Conservation (phyloP, 2,113 vertebrate genomes). For the Leptodactylus fuscus region DNA sequence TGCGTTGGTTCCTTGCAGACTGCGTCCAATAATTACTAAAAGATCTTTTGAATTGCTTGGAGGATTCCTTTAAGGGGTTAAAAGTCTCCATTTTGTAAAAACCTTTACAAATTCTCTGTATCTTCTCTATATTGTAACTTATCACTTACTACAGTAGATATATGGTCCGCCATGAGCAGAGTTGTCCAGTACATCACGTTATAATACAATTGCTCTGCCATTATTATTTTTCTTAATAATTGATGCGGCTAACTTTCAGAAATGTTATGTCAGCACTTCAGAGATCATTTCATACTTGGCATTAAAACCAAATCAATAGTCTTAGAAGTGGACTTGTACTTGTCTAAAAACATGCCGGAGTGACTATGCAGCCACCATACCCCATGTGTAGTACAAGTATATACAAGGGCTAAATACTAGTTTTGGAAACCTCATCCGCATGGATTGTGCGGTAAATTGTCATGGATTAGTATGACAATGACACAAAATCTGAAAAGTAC, state of each 20-base stretch:
- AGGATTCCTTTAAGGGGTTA: too few relatives aligned
- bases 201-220: background rate
- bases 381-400: background rate
- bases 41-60: too few relatives aligned
- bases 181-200: background rate
- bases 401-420: background rate
- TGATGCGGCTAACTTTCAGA: background rate
- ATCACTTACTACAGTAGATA: background rate
- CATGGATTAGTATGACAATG: too few relatives aligned
- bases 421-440: too few relatives aligned
- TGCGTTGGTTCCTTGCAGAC: too few relatives aligned
- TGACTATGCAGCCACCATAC: background rate
- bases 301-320: background rate
- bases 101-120: background rate
- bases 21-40: too few relatives aligned
- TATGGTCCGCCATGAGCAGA: background rate
- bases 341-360: background rate
- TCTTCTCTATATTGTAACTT: background rate
- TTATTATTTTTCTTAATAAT: constrained; percentile 12
- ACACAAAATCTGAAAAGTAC: too few relatives aligned
- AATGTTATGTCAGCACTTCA: background rate
- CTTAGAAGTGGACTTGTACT: background rate
- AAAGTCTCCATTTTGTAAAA: too few relatives aligned
- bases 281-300: background rate
- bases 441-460: too few relatives aligned